Evolutionary conservation across 2,113 vertebrate species (phyloP), one percentile per base, ranked within the genome.

Genomic region (Ancistrus triradiatus): DNA sequence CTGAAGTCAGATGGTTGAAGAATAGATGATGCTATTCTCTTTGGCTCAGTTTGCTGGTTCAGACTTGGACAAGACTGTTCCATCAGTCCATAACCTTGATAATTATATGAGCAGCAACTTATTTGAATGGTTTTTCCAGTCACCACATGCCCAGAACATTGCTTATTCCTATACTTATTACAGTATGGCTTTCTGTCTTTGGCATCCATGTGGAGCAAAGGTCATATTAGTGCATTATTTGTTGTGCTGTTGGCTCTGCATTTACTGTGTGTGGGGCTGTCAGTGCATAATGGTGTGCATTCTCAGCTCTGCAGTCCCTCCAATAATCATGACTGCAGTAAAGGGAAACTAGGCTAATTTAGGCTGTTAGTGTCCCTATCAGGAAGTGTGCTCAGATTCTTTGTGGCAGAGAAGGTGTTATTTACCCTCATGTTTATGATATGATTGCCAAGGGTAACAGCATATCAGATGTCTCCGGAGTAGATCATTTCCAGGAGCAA

Each of bases 311-410:
- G 59, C 69, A 66, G 63, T 74, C 68, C 60, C 64, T 73, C 46
- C 73, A 69, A 64, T 78, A 68, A 72, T 74, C 69, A 77, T 72
- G 71, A 73, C 69, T 70, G 75, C 74, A 62, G 75, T 63, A 76
- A 72, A 59, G 48, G 58, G 68, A 74, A 74, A 71, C 71, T 70
- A 60, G 72, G 74, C 77, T 76, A 75, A 74, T 69, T 74, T 74
- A 43, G 68, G 63, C 72, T 62, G 59, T 66, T 57, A 69, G 59
- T 74, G 63, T 74, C 65, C 64, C 65, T 69, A 68, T 76, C 70
- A 71, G 15, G n/a, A 68, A 63, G 67, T 46, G 59, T 51, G 43
- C 59, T 37, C 51, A 70, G 56, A 56, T 56, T 65, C 62, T 64
- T 71, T 24, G 55, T 59, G 51, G 67, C 48, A 53, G 55, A 67